A percentile compares a stretch with the other conserved stretches of the same genome.
These are phyloP conservation scores for Morpho helenor DNA, from an alignment of 2,888 invertebrate genomes.

Conservation along the genomic window DNA sequence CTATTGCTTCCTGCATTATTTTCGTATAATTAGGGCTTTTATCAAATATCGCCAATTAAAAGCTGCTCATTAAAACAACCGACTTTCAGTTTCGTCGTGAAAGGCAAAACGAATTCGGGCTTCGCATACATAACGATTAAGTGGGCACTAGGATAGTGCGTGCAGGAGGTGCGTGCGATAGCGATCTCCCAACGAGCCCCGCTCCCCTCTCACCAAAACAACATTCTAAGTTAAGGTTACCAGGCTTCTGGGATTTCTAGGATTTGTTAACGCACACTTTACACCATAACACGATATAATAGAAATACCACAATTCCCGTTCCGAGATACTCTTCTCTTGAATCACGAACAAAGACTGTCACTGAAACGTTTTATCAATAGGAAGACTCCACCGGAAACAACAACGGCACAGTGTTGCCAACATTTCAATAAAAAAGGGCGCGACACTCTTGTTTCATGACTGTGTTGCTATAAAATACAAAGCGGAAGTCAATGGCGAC, in stretches of 20 bases:
- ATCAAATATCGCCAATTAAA: conserved; percentile 10
- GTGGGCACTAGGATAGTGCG: conserved; percentile 76
- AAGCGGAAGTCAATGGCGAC: no score
- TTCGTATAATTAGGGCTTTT: neutral
- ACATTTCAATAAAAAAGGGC: no score
- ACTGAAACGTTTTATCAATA: no score
- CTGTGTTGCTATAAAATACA: no score
- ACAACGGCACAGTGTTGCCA: no score
- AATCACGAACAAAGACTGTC: no score
- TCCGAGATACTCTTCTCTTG: no score
- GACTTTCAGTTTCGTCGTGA: conserved; percentile 19
- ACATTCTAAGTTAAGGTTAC: conserved; percentile 52
- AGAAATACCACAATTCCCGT: no score
- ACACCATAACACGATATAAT: no score
- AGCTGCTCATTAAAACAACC: conserved; percentile 7
- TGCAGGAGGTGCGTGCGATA: conserved; percentile 78
- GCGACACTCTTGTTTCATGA: no score
- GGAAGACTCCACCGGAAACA: no score
- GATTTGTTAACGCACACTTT: neutral
- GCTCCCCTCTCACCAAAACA: conserved; percentile 58
- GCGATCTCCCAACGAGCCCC: conserved; percentile 63
- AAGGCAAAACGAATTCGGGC: conserved; percentile 19
- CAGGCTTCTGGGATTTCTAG: neutral
- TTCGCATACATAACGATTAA: conserved; percentile 68
- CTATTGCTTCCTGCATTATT: no score